phyloP scores from a whole-genome alignment of 1,140 invertebrate species.

The Aethina tumida region DNA sequence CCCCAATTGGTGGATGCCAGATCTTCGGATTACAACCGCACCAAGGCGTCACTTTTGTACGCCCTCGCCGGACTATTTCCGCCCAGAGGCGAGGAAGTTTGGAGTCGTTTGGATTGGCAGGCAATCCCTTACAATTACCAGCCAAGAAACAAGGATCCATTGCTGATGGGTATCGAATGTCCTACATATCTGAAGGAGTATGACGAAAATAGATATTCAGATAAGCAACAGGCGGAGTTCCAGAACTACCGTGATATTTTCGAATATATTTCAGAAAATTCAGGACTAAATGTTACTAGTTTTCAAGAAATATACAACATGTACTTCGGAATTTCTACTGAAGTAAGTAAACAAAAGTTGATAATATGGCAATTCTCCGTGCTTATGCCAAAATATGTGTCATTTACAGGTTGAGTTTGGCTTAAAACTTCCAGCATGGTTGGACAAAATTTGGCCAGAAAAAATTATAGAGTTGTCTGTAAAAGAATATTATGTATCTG shows the following conservation, averaged over 20 bases:
- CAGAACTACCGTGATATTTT: constrained; percentile 10
- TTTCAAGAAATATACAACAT: constrained; percentile 14
- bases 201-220: constrained; percentile 5
- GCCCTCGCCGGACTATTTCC: constrained; percentile 11
- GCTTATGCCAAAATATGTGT: too few relatives aligned
- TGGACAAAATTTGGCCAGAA: constrained; percentile 2
- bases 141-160: constrained; percentile 43
- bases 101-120: constrained; percentile 51
- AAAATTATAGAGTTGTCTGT: constrained; percentile 7
- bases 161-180: constrained; percentile 17
- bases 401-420: too few relatives aligned
- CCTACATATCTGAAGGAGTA: constrained; percentile 12
- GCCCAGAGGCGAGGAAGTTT: background rate
- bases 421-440: too few relatives aligned
- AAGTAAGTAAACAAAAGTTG: too few relatives aligned
- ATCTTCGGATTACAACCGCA: constrained; percentile 7
- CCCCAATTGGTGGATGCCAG: constrained; percentile 13
- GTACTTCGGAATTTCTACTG: constrained; percentile 22
- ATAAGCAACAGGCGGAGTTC: constrained; percentile 10
- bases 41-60: constrained; percentile 10
- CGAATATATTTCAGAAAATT: constrained; percentile 16
- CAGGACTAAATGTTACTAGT: constrained; percentile 16
- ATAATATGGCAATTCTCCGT: too few relatives aligned
- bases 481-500: background rate
- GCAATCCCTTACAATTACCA: constrained; percentile 59